These are phyloP conservation scores for Oscheius sp. DNA, from an alignment of 2,888 invertebrate genomes.

Conservation along the genomic window DNA sequence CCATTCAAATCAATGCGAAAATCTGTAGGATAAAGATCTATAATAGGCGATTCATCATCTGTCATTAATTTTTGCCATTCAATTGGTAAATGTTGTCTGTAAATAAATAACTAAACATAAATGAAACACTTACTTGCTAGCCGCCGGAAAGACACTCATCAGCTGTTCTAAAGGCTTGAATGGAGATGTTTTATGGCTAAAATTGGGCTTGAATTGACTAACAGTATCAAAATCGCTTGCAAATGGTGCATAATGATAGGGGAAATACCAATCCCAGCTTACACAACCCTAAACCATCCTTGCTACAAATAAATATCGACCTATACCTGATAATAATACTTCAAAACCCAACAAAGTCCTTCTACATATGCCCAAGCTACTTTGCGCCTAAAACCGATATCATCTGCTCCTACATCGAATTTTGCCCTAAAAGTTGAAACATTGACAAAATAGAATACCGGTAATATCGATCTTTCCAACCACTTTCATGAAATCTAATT, in stretches of 20 bases:
- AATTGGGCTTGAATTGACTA: conserved; percentile 81
- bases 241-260: conserved; percentile 99
- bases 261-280: conserved; percentile 99
- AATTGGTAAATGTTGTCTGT: conserved; percentile 85
- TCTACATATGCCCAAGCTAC: conserved; percentile 87
- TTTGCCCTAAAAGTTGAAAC: conserved; percentile 72
- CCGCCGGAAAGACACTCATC: conserved; percentile 99
- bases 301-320: background rate
- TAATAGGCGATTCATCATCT: conserved; percentile 89
- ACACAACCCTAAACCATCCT: conserved; percentile 81
- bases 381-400: conserved; percentile 83
- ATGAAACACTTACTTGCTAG: conserved; percentile 76
- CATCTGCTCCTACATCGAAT: conserved; percentile 72
- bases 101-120: conserved; percentile 3
- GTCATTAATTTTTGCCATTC: conserved; percentile 94
- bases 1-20: conserved; percentile 91
- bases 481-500: conserved; percentile 82
- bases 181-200: conserved; percentile 88
- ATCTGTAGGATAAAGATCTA: conserved; percentile 97
- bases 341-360: conserved; percentile 96
- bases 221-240: conserved; percentile 92
- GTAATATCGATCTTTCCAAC: conserved; percentile 92
- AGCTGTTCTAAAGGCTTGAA: conserved; percentile 96
- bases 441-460: conserved; percentile 1
- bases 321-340: conserved; percentile 88